A percentile compares a stretch with the other conserved stretches of the same genome.
phyloP scores from a whole-genome alignment of 2,888 invertebrate genomes.

The Ellobium chinense region DNA sequence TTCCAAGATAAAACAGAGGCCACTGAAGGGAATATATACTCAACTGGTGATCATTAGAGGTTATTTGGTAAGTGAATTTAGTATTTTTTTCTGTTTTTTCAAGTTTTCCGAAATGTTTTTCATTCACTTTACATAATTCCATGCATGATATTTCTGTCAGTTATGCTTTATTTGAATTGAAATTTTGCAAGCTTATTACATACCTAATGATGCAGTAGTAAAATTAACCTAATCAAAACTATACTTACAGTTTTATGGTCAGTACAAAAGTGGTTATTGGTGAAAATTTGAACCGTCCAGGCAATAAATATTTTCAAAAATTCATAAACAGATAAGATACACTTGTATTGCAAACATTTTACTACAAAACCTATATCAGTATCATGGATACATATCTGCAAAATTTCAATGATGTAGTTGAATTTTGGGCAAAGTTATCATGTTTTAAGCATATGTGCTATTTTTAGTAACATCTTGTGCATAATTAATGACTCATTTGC shows the following conservation, averaged over 20 bases:
- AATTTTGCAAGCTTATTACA: background rate
- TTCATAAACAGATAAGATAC: background rate
- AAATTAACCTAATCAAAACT: background rate
- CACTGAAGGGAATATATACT: slow-evolving; percentile 10
- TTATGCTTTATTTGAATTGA: background rate
- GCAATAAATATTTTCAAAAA: background rate
- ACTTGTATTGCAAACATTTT: background rate
- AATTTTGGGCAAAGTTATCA: background rate
- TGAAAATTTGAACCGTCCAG: background rate
- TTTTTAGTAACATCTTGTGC: background rate
- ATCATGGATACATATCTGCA: background rate
- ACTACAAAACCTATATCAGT: background rate
- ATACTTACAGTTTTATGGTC: background rate
- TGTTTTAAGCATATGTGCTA: background rate
- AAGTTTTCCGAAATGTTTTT: background rate
- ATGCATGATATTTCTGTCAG: background rate
- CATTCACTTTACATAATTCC: background rate
- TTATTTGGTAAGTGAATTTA: background rate
- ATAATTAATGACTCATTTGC: background rate
- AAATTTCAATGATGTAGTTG: background rate
- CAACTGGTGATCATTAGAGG: slow-evolving; percentile 10
- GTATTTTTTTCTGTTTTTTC: background rate
- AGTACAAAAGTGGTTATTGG: background rate
- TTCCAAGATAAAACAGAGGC: background rate
- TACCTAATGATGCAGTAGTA: background rate